Base-by-base conservation (phyloP, 2,888 invertebrate species). In the Hetaerina titia region DNA sequence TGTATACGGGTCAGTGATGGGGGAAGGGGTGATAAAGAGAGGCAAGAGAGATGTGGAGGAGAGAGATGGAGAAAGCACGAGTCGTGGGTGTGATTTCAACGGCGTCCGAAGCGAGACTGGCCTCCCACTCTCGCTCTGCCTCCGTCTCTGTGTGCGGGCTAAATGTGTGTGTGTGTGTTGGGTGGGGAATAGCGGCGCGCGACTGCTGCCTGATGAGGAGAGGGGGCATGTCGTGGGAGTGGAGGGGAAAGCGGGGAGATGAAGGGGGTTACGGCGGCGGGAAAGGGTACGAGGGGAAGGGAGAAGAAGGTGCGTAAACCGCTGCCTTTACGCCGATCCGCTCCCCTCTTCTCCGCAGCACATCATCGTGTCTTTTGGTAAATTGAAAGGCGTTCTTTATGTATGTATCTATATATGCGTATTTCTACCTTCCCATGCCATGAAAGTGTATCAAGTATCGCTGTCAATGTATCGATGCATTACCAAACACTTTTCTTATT, bases 81-180 rank as follows among this genome's bases (percentile, higher is more conserved):
- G 7, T 69, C 25, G 81, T 11, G 31, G 31, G 25, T 81, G 81
- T 31, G 81, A 13, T 81, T 9, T 2, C 22, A 81, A 31, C 81
- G 81, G 81, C 81, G 81, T 81, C 22, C 81, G 81, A 81, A 81
- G 81, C 81, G 81, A 81, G 81, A 81, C 81, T 81, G 81, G 81
- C 31, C 81, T 81, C 31, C 69, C 22, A 4, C 13, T 15, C 81
- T 31, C 31, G 25, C 81, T 2, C 81, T 25, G 81, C 45, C 31
- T 81, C 25, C 31, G 81, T 81, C 69, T 69, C 81, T 81, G 81
- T 31, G 31, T 31, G 25, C 31, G 81, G 25, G 60, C 11, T n/a
- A 45, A 2, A 45, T 74, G 9, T 74, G 74, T 74, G 7, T 74
- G 74, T 25, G 74, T n/a, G 74, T 69, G 17, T 9, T 69, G 69